Evolutionary conservation across 2,113 vertebrate species (phyloP).

Genomic region (Danionella cerebrum): DNA sequence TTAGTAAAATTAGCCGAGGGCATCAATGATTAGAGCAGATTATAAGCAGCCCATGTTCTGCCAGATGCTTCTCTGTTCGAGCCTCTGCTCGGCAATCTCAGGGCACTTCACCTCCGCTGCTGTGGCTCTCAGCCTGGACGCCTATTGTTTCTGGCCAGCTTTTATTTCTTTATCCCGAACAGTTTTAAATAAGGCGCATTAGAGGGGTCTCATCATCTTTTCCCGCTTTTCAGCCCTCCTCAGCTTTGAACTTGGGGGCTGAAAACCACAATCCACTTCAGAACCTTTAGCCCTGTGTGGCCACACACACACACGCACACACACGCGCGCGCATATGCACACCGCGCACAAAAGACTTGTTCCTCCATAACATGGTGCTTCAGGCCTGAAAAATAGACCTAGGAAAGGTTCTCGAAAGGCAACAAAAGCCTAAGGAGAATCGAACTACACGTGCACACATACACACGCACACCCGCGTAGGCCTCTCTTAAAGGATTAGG

Average conservation of each 20-base stretch:
- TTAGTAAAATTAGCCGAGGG: slow-evolving; percentile 38
- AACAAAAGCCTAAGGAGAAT: slow-evolving; percentile 29
- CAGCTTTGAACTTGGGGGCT: slow-evolving; percentile 63
- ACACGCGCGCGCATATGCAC: slow-evolving; percentile 30
- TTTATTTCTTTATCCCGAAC: slow-evolving; percentile 63
- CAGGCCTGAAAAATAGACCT: slow-evolving; percentile 35
- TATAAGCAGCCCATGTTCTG: slow-evolving; percentile 42
- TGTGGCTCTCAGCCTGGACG: slow-evolving; percentile 49
- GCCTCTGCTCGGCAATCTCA: slow-evolving; percentile 67
- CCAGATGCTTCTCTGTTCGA: slow-evolving; percentile 66
- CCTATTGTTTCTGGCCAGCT: slow-evolving; percentile 62
- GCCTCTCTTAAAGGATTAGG: slow-evolving; percentile 35
- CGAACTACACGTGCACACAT: slow-evolving; percentile 10
- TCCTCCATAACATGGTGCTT: slow-evolving; percentile 38
- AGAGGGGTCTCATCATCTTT: slow-evolving; percentile 66
- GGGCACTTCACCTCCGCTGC: slow-evolving; percentile 62
- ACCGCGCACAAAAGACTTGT: slow-evolving; percentile 35
- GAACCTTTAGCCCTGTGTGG: slow-evolving; percentile 40
- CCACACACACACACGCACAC: slow-evolving; percentile 32
- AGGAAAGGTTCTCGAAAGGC: slow-evolving; percentile 29
- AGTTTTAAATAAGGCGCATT: slow-evolving; percentile 56
- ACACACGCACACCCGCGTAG: slow-evolving; percentile 8
- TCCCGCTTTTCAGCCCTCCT: slow-evolving; percentile 57
- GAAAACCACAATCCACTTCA: slow-evolving; percentile 50
- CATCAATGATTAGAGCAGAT: slow-evolving; percentile 45